Base-by-base conservation (phyloP, 2,888 invertebrate species). In the Amphipoea oculea region DNA sequence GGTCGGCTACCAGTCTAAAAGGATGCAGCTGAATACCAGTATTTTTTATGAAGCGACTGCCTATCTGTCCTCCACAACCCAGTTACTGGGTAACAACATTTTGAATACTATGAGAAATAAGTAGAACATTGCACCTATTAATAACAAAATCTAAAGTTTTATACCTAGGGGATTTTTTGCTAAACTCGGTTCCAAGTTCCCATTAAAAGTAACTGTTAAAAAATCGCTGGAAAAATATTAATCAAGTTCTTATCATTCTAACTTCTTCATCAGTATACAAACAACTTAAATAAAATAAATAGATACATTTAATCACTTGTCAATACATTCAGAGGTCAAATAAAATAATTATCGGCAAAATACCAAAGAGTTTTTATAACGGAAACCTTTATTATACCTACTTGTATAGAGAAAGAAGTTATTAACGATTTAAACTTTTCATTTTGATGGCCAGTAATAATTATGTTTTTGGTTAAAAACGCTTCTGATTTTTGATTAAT, bases 401-500 rank as follows among this genome's bases (percentile, higher is more conserved):
- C 63, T 74, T 81, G 69, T 4, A 62, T 12, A 81, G 20, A 73
- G 73, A 76, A 81, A 84, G 73, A 84, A 57, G 63, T 83, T 81
- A 89, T 87, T 82, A 88, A 89, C 86, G 87, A 86, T 85, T 73
- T 57, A 17, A 80, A 84, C 81, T 83, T 89, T 86, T 79, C 74
- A 86, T 88, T 85, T 83, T 87, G 89, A 87, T 88, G 65, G 84
- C 23, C 72, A 29, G 57, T 85, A 85, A 88, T 85, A 85, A 88
- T 86, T 79, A 81, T 82, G 74, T 89, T 88, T 87, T 78, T 78
- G 63, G 51, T 79, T 74, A 78, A 76, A 87, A 90, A 70, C 74
- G 85, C 89, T 90, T 86, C 88, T 85, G 89, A 72, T 70, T 85
- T 83, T 87, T 87, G 84, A 90, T 87, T 81, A 80, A 90, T 89